A percentile compares a stretch with the other conserved stretches of the same genome.
Evolutionary conservation across 2,797 vertebrate genomes (phyloP).

Genomic region (Chromis chromis): DNA sequence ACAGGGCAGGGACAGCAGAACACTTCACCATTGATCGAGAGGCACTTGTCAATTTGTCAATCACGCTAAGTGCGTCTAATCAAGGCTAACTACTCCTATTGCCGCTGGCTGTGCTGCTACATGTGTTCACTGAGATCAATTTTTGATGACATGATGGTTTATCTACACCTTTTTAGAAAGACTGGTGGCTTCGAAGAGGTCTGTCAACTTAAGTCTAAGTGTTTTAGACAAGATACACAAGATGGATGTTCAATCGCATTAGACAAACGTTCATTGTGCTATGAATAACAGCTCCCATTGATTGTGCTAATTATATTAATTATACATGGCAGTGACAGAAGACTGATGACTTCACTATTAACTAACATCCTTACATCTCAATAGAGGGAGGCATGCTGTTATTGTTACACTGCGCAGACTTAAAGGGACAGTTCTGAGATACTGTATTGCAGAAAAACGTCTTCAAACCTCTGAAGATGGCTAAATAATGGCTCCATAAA

Average conservation of each 20-base stretch:
- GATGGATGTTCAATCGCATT: conserved; percentile 27
- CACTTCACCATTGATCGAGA: conserved; percentile 68
- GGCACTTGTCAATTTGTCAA: conserved; percentile 81
- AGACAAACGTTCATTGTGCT: conserved; percentile 28
- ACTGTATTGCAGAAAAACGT: neutral
- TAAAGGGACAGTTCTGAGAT: neutral
- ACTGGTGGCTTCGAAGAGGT: conserved; percentile 51
- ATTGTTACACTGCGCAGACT: conserved; percentile 12
- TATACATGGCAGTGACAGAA: conserved; percentile 41
- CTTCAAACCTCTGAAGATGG: neutral
- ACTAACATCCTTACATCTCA: conserved; percentile 37
- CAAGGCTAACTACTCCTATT: conserved; percentile 75
- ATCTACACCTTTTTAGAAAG: conserved; percentile 68
- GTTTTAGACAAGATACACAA: conserved; percentile 46
- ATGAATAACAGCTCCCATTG: conserved; percentile 42
- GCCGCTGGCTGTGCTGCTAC: conserved; percentile 60
- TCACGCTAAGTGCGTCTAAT: conserved; percentile 79
- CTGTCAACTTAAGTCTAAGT: conserved; percentile 44
- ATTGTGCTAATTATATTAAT: conserved; percentile 63
- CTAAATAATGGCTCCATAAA: neutral
- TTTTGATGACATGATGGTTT: conserved; percentile 70
- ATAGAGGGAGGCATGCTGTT: conserved; percentile 2
- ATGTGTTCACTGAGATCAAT: conserved; percentile 68
- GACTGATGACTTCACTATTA: conserved; percentile 41
- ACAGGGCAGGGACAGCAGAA: conserved; percentile 57